Base-by-base conservation (phyloP, 2,113 vertebrate species). In the Caretta caretta region DNA sequence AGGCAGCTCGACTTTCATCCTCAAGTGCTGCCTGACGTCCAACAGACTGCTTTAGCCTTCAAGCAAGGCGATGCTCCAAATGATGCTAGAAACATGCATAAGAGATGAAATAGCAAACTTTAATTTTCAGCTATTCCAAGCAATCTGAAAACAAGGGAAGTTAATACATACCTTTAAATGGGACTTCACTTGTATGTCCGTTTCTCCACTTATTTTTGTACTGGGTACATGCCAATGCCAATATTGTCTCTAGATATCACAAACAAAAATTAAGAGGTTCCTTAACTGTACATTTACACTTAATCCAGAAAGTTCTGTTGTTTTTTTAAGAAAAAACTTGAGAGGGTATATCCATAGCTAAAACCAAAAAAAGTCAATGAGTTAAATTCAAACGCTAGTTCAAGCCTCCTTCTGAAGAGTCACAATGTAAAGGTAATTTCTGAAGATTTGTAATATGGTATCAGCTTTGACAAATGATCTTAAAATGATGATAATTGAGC, bases 121-220 rank as follows among this genome's bases (percentile, higher is more conserved):
- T 72, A 11, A 9, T 86, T 83, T 54, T 49, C 38, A 86, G 10
- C 27, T 22, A 42, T 82, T 78, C 10, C 9, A 59, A 50, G 53
- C n/a, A 86, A 62, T 9, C 29, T 80, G 49, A 48, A 81, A 81
- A 62, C 59, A 54, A 80, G 80, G 4, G 8, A 72, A 88, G 3
- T 22, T 51, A 57, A 19, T 53, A 85, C 93, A 91, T 97, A 98
- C 97, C 95, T 93, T 97, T 62, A 98, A 97, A 86, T 97, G 94
- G 19, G 88, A 83, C 79, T 91, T 96, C 53, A 97, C 96, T 62
- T 94, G 93, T 6, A 81, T 84, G 6, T 96, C 93, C 22, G 91
- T 97, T 89, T 98, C 93, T 29, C 90, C 75, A 38, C 84, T 98
- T 80, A 97, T 35, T 88, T 95, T 98, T 88, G 90, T 78, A 75